A percentile compares a stretch with the other conserved stretches of the same genome.
These are phyloP conservation scores for Acanthornis magna DNA, from an alignment of 2,797 vertebrate genomes.

Conservation along the genomic window DNA sequence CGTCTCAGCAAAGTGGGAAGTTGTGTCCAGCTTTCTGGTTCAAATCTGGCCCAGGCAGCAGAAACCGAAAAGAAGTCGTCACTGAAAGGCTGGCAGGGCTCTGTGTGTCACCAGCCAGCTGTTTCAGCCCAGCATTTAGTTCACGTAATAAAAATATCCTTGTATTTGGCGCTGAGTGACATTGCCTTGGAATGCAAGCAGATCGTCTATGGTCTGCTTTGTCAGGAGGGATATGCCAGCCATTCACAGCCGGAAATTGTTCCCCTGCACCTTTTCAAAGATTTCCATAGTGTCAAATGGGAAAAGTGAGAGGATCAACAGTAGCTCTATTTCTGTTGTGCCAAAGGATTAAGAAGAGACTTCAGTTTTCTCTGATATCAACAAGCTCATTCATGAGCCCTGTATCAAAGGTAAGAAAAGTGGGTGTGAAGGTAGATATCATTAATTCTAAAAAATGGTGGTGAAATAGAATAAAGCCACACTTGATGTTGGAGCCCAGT, in stretches of 20 bases:
- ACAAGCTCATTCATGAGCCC: background rate
- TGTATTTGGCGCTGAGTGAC: slow-evolving; percentile 19
- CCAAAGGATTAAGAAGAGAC: background rate
- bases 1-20: background rate
- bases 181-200: background rate
- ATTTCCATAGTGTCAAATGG: background rate
- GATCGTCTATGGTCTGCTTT: background rate
- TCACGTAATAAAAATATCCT: slow-evolving; percentile 2
- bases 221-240: background rate
- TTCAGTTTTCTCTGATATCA: background rate
- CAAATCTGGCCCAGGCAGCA: background rate
- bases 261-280: background rate
- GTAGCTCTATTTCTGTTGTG: background rate
- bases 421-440: background rate
- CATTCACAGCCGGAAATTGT: background rate
- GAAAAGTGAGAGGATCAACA: background rate
- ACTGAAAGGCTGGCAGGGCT: background rate
- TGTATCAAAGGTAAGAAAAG: background rate
- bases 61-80: slow-evolving; percentile 27
- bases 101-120: background rate
- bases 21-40: background rate
- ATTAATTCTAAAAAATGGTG: background rate
- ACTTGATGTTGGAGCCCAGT: background rate
- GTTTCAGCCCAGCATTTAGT: background rate
- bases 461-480: background rate